These are phyloP conservation scores for Epinephelus malabaricus DNA, from an alignment of 2,797 vertebrate genomes.

Conservation along the genomic window DNA sequence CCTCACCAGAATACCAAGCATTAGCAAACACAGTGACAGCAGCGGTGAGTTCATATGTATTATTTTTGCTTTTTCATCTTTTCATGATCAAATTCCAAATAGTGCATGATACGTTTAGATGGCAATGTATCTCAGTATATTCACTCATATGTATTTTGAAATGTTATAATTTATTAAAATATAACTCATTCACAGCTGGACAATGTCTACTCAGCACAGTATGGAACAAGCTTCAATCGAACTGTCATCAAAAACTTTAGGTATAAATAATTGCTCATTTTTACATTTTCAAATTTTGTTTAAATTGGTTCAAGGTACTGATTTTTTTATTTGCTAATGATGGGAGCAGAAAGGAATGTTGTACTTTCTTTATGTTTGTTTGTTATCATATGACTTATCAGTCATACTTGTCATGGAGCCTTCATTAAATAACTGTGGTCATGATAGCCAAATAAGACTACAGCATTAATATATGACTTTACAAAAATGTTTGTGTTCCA, in stretches of 20 bases:
- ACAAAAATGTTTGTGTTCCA: background rate
- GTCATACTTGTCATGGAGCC: background rate
- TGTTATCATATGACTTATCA: background rate
- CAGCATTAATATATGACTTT: background rate
- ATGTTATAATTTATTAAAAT: background rate
- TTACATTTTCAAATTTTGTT: background rate
- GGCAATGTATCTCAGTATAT: too few relatives aligned
- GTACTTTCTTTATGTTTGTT: background rate
- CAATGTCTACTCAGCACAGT: fast-evolving
- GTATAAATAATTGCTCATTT: slow-evolving; percentile 22
- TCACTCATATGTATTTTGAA: background rate
- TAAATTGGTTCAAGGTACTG: background rate
- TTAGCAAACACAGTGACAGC: background rate
- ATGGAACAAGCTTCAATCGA: background rate
- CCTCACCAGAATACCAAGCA: slow-evolving; percentile 5
- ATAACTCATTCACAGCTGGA: slow-evolving; percentile 28
- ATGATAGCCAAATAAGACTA: too few relatives aligned
- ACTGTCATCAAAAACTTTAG: slow-evolving; percentile 42
- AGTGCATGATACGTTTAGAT: too few relatives aligned
- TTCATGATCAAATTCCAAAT: too few relatives aligned
- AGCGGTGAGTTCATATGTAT: background rate
- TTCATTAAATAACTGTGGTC: background rate
- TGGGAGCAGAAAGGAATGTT: background rate
- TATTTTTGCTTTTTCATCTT: too few relatives aligned
- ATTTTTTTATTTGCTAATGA: background rate